Percentiles rank a stretch among this genome's conserved stretches.
These are phyloP conservation scores for Phalacrocorax carbo DNA, from an alignment of 2,113 vertebrate genomes.

Conservation along the genomic window DNA sequence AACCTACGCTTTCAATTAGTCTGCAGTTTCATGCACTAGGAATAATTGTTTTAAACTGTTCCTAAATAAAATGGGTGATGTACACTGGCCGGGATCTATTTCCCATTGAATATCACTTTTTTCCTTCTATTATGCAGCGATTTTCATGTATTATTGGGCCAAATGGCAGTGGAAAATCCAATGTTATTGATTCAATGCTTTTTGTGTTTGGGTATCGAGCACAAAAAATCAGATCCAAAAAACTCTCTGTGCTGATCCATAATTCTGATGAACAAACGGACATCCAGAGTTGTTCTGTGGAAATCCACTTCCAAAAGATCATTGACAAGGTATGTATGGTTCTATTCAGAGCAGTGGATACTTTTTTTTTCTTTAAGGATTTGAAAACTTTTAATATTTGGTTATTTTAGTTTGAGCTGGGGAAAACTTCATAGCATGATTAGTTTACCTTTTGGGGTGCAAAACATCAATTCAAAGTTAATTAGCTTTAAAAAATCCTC, in stretches of 20 bases:
- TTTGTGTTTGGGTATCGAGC: constrained; percentile 99
- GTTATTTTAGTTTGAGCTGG: constrained; percentile 2
- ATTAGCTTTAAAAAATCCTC: not conserved
- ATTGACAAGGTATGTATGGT: constrained; percentile 88
- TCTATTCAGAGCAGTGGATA: not conserved
- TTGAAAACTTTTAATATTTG: not conserved
- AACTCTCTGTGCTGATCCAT: constrained; percentile 95
- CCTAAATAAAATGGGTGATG: not conserved
- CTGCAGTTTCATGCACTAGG: not conserved
- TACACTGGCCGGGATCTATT: not conserved
- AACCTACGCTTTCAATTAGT: not conserved
- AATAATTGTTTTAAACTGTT: not conserved
- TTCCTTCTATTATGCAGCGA: constrained; percentile 76
- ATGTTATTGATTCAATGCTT: constrained; percentile 98
- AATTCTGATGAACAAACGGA: constrained; percentile 90
- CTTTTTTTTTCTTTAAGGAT: not conserved
- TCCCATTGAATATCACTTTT: not conserved
- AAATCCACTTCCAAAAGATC: constrained; percentile 98
- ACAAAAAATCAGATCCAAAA: constrained; percentile 98
- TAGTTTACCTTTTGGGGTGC: not conserved
- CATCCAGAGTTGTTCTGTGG: constrained; percentile 93
- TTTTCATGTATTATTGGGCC: constrained; percentile 98
- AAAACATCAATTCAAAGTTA: not conserved
- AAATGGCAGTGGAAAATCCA: constrained; percentile 98
- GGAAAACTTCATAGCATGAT: not conserved